Evolutionary conservation across 2,888 invertebrate species (phyloP).

Genomic region (Synergus gifuensis): DNA sequence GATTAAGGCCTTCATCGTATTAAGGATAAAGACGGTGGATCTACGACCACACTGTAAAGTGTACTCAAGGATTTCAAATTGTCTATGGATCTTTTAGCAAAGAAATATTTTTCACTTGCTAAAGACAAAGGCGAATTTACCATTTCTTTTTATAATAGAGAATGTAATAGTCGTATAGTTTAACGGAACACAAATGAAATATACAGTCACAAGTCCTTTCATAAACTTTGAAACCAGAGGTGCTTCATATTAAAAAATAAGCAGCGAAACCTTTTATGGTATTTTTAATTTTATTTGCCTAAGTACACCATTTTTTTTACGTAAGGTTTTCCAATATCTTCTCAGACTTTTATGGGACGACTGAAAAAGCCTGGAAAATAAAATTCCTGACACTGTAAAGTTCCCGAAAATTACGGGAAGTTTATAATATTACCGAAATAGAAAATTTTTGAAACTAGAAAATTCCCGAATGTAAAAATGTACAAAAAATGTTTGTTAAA

Average conservation of each 20-base stretch:
- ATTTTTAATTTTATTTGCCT: too few relatives aligned
- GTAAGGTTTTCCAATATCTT: too few relatives aligned
- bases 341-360: too few relatives aligned
- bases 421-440: too few relatives aligned
- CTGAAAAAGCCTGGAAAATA: too few relatives aligned
- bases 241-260: background rate
- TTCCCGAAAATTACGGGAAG: too few relatives aligned
- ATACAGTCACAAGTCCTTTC: background rate
- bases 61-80: constrained; percentile 32
- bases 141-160: background rate
- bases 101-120: constrained; percentile 2
- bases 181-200: background rate
- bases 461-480: too few relatives aligned
- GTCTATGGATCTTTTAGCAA: background rate
- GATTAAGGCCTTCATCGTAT: constrained; percentile 21
- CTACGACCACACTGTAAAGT: constrained; percentile 9
- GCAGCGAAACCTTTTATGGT: too few relatives aligned
- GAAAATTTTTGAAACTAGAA: too few relatives aligned
- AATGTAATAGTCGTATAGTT: background rate
- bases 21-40: constrained; percentile 3
- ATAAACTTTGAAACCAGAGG: background rate
- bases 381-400: too few relatives aligned
- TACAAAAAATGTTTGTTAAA: too few relatives aligned
- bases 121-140: background rate
- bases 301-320: too few relatives aligned